phyloP scores from a whole-genome alignment of 2,888 invertebrate genomes.

The Allophyes oxyacanthae region DNA sequence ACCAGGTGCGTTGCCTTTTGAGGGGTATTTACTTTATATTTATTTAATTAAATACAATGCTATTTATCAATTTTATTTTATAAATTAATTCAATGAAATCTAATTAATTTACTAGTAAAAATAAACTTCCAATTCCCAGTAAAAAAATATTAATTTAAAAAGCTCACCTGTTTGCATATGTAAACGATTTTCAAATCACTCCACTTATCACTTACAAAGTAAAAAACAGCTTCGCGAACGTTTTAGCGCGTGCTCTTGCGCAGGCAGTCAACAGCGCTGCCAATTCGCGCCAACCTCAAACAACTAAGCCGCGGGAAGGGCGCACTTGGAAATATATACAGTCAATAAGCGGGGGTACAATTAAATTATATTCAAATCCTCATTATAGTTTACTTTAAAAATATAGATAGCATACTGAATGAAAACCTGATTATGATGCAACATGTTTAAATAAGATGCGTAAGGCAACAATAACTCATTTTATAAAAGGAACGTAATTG shows the following conservation, averaged over 20 bases:
- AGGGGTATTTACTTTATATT: too few species aligned
- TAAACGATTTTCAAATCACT: constrained; percentile 32
- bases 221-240: constrained; percentile 34
- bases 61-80: too few species aligned
- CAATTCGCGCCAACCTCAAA: constrained; percentile 52
- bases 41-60: too few species aligned
- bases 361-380: constrained; percentile 25
- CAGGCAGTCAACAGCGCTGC: constrained; percentile 54
- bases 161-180: constrained; percentile 31
- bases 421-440: background rate
- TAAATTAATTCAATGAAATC: too few species aligned
- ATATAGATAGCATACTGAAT: background rate
- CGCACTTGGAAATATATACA: constrained; percentile 68
- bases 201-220: constrained; percentile 35
- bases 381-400: constrained; percentile 1
- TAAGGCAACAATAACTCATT: background rate
- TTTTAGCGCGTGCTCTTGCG: constrained; percentile 61
- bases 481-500: too few species aligned
- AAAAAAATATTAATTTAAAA: background rate
- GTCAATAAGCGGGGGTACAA: constrained; percentile 66
- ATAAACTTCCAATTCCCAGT: too few species aligned
- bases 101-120: too few species aligned
- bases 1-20: too few species aligned
- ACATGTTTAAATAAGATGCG: background rate
- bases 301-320: constrained; percentile 74